Evolutionary conservation across 1,140 invertebrate species (phyloP).

Genomic region (Vanessa atalanta): DNA sequence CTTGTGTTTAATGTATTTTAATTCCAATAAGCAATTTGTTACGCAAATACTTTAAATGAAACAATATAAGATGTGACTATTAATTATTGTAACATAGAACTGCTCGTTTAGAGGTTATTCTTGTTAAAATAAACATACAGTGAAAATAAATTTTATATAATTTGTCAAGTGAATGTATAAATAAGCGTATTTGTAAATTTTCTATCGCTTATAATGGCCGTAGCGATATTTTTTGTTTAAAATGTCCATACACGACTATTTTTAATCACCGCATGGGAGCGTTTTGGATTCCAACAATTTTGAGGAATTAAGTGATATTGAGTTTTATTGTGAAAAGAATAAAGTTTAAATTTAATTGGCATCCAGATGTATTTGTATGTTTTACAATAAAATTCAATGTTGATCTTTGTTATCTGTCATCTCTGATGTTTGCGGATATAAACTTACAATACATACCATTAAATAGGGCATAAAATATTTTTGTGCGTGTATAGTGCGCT

Average conservation of each 20-base stretch:
- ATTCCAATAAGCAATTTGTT: neutral
- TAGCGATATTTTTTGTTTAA: constrained; percentile 7
- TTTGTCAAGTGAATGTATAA: neutral
- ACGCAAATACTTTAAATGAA: neutral
- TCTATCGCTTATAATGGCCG: neutral
- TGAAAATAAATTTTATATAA: neutral
- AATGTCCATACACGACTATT: neutral
- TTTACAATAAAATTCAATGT: neutral
- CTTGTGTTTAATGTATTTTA: neutral
- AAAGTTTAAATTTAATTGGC: neutral
- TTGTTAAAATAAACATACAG: neutral
- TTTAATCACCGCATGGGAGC: constrained; percentile 9
- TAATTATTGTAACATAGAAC: neutral
- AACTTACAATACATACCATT: constrained; percentile 4
- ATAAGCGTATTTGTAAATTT: constrained; percentile 2
- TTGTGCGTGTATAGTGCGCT: constrained; percentile 73
- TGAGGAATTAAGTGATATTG: neutral
- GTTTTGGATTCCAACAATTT: neutral
- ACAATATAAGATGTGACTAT: neutral
- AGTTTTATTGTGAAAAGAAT: neutral
- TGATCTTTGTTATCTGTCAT: neutral
- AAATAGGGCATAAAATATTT: constrained; percentile 53
- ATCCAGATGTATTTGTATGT: neutral
- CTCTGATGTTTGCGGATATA: neutral
- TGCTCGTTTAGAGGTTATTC: neutral